Evolutionary conservation across 2,797 vertebrate species (phyloP).

Genomic region (Pipistrellus pygmaeus): DNA sequence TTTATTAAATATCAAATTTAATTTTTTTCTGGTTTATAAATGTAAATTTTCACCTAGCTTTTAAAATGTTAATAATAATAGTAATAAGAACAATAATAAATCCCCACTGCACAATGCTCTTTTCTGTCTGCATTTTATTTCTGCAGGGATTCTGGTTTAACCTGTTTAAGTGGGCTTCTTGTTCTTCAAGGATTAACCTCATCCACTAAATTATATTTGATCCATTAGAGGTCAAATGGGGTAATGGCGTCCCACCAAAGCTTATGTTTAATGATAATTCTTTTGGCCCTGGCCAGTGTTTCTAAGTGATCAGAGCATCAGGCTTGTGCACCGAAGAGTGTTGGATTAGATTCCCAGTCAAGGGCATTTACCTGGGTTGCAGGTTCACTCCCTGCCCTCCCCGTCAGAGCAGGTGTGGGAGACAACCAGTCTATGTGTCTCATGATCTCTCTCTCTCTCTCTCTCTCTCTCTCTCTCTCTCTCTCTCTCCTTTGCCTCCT

Average conservation of each 20-base stretch:
- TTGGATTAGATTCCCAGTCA: too few species aligned
- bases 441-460: too few species aligned
- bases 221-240: background rate
- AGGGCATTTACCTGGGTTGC: too few species aligned
- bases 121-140: background rate
- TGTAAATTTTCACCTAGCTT: background rate
- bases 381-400: too few species aligned
- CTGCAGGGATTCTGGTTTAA: background rate
- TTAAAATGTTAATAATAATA: background rate
- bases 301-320: too few species aligned
- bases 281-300: background rate
- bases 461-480: too few species aligned
- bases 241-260: background rate
- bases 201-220: background rate
- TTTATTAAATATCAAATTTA: background rate
- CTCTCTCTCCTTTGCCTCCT: too few species aligned
- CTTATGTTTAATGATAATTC: background rate
- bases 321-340: too few species aligned
- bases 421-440: too few species aligned
- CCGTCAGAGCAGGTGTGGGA: too few species aligned
- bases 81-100: background rate
- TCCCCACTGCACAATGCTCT: background rate
- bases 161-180: background rate
- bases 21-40: constrained; percentile 38
- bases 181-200: background rate